phyloP scores from a whole-genome alignment of 2,113 vertebrate species.

The Neogale vison region DNA sequence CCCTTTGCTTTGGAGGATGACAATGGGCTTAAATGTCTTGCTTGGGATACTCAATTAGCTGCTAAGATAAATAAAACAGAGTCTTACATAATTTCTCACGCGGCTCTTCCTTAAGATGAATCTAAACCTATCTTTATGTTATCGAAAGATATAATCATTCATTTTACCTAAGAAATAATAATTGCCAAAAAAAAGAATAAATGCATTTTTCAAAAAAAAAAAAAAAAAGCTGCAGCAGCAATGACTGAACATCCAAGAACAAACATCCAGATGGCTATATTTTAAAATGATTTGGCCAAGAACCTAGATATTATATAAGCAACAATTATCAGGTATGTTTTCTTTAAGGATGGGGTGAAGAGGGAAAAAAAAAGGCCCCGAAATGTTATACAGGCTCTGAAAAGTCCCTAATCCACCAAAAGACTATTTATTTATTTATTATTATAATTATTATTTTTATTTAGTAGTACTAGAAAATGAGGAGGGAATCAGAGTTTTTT shows the following conservation, averaged over 20 bases:
- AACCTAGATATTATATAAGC: not conserved
- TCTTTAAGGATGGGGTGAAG: not conserved
- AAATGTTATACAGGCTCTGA: not conserved
- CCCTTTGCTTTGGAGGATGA: not conserved
- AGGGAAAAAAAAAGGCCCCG: not conserved
- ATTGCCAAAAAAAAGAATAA: not conserved
- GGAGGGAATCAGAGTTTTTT: not conserved
- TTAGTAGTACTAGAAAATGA: not conserved
- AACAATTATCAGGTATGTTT: not conserved
- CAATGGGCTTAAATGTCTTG: not conserved
- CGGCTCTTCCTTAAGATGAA: not conserved
- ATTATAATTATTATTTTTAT: not conserved
- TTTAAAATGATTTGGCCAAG: not conserved
- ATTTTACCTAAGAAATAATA: not conserved
- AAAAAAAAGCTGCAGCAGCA: not conserved
- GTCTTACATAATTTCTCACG: not conserved
- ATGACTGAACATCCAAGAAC: not conserved
- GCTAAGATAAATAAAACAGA: not conserved
- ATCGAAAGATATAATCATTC: not conserved
- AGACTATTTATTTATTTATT: not conserved
- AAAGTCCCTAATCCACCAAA: not conserved
- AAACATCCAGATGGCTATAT: not conserved
- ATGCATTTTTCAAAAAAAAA: not conserved
- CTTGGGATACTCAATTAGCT: not conserved
- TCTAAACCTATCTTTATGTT: not conserved